Evolutionary conservation across 2,888 invertebrate genomes (phyloP).

Genomic region (Scaeva pyrastri): DNA sequence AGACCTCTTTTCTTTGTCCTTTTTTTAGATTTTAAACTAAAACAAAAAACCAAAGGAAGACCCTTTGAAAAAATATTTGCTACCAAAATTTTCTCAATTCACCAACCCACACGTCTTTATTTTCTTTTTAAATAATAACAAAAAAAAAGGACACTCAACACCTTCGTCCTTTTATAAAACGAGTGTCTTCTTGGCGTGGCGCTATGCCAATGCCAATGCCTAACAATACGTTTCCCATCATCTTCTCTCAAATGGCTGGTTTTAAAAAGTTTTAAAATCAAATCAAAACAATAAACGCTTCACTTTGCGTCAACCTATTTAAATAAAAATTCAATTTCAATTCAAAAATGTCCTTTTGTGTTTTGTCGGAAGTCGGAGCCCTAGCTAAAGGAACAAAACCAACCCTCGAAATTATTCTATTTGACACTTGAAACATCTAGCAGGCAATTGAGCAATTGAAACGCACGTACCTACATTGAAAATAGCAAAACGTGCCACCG

Average conservation of each 20-base stretch:
- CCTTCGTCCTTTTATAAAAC: neutral
- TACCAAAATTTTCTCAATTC: slow-evolving; percentile 13
- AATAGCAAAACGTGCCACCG: slow-evolving; percentile 70
- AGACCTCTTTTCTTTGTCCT: neutral
- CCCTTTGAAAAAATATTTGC: slow-evolving; percentile 61
- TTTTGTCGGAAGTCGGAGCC: neutral
- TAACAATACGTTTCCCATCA: slow-evolving; percentile 68
- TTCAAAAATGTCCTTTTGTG: slow-evolving; percentile 16
- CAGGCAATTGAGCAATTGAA: slow-evolving; percentile 33
- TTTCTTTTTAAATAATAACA: slow-evolving; percentile 50
- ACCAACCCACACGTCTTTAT: slow-evolving; percentile 22
- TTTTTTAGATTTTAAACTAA: slow-evolving; percentile 21
- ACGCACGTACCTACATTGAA: neutral
- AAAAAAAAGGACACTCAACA: neutral
- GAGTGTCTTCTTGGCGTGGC: neutral
- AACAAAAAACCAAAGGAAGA: slow-evolving; percentile 36
- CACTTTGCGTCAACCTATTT: slow-evolving; percentile 10
- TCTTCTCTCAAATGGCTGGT: slow-evolving; percentile 34
- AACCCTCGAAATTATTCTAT: slow-evolving; percentile 27
- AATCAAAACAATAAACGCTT: slow-evolving; percentile 69
- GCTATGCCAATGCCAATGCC: neutral
- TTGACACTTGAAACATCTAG: slow-evolving; percentile 30
- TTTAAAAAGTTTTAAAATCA: slow-evolving; percentile 72
- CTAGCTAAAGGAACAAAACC: neutral
- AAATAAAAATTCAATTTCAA: slow-evolving; percentile 66